Evolutionary conservation across 92 coral and sea anemone genomes (phyloP).

Genomic region (Chrysogorgia sp.): DNA sequence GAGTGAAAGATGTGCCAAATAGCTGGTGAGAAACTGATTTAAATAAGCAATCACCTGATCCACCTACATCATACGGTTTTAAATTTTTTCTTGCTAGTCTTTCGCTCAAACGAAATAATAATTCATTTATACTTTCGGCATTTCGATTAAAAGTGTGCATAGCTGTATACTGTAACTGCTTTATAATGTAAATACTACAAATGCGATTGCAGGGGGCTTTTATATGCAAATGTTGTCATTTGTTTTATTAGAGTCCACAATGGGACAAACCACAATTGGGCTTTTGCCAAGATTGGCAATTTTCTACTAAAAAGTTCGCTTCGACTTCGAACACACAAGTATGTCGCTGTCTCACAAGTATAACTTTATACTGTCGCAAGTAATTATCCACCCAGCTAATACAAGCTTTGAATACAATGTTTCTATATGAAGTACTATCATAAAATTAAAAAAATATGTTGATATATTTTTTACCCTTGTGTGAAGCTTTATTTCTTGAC

Average conservation of each 20-base stretch:
- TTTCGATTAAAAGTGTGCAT: conserved; percentile 14
- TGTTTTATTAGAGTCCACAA: conserved; percentile 33
- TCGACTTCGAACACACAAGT: conserved; percentile 19
- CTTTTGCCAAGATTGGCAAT: conserved; percentile 38
- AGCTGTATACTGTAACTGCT: background rate
- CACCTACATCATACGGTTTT: conserved; percentile 65
- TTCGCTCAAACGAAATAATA: conserved; percentile 32
- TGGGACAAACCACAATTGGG: conserved; percentile 36
- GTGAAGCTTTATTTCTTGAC: too few species aligned
- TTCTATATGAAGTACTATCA: too few species aligned
- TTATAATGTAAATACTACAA: conserved; percentile 1
- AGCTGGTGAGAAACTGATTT: conserved; percentile 68
- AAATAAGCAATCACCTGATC: conserved; percentile 70
- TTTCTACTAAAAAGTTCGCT: conserved; percentile 6
- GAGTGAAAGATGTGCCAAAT: conserved; percentile 59
- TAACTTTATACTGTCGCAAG: too few species aligned
- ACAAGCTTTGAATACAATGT: too few species aligned
- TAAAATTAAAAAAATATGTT: too few species aligned
- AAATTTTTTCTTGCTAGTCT: conserved; percentile 54
- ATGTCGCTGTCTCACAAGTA: conserved; percentile 4
- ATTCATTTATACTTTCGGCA: conserved; percentile 27
- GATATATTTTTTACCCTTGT: too few species aligned
- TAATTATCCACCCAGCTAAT: too few species aligned
- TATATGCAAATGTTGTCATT: conserved; percentile 24
- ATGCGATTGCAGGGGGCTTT: background rate